phyloP scores from a whole-genome alignment of 2,797 vertebrate genomes.

The Chelonia mydas region DNA sequence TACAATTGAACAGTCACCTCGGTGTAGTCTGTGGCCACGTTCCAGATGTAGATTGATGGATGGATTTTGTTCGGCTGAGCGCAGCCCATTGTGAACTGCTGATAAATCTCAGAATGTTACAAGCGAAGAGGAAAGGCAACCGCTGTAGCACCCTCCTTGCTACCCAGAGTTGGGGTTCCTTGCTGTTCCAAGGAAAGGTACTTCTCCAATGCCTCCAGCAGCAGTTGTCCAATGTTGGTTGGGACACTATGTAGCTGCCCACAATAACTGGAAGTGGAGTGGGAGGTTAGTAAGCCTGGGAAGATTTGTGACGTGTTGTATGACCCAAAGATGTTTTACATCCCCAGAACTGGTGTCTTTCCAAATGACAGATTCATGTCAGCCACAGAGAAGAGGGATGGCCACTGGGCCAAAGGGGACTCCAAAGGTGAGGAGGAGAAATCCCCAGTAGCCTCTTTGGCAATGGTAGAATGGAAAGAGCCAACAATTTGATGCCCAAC shows the following conservation, averaged over 20 bases:
- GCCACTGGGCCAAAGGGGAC: neutral
- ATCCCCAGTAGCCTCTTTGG: neutral
- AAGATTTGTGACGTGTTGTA: neutral
- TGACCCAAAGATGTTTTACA: neutral
- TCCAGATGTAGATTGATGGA: conserved; percentile 50
- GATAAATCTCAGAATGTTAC: conserved; percentile 47
- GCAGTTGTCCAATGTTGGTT: neutral
- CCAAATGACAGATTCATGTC: neutral
- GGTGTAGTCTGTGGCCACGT: conserved; percentile 29
- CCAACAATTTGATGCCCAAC: neutral
- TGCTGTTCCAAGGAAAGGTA: neutral
- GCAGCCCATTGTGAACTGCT: conserved; percentile 53
- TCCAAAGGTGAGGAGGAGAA: neutral
- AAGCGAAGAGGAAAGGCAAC: conserved; percentile 46
- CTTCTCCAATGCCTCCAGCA: neutral
- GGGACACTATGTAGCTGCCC: neutral
- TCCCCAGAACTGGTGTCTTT: neutral
- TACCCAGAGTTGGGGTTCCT: neutral
- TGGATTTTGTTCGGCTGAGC: conserved; percentile 47
- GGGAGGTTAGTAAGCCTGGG: neutral
- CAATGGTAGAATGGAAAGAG: neutral
- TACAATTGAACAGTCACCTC: conserved; percentile 53
- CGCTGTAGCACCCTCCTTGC: conserved; percentile 16
- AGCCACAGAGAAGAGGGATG: neutral
- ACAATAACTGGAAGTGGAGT: neutral